These are phyloP conservation scores for Rhea americana DNA, from an alignment of 2,113 vertebrate species.

Conservation along the genomic window DNA sequence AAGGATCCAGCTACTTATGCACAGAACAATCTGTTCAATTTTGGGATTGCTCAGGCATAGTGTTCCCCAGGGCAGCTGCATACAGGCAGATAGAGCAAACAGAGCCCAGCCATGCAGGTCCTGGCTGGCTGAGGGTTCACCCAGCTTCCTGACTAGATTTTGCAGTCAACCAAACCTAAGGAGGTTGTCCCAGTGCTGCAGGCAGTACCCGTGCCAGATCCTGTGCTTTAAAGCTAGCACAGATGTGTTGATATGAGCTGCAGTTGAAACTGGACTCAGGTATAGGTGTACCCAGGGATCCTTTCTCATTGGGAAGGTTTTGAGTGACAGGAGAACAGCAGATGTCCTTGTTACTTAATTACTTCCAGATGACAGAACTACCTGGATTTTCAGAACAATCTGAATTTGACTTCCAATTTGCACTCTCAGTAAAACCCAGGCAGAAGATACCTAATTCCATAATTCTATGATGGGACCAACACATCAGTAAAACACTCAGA, in stretches of 20 bases:
- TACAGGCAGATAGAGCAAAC: background rate
- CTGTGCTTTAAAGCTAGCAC: background rate
- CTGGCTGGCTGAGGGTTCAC: background rate
- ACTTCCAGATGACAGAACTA: background rate
- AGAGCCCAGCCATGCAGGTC: accelerated
- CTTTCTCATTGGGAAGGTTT: background rate
- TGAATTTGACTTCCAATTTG: background rate
- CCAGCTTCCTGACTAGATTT: background rate
- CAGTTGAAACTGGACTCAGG: background rate
- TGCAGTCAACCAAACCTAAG: background rate
- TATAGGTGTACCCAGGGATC: background rate
- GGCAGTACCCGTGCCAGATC: background rate
- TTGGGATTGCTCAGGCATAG: background rate
- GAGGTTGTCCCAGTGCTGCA: background rate
- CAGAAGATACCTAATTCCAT: background rate
- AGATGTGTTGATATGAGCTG: background rate
- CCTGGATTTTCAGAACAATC: background rate
- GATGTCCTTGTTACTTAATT: background rate
- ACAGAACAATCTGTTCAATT: background rate
- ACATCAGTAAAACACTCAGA: background rate
- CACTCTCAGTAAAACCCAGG: background rate
- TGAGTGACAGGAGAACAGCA: background rate
- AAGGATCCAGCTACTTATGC: background rate
- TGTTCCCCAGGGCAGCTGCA: background rate
- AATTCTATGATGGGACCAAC: background rate